Base-by-base conservation (phyloP, 2,113 vertebrate genomes). In the Tupaia tana region DNA sequence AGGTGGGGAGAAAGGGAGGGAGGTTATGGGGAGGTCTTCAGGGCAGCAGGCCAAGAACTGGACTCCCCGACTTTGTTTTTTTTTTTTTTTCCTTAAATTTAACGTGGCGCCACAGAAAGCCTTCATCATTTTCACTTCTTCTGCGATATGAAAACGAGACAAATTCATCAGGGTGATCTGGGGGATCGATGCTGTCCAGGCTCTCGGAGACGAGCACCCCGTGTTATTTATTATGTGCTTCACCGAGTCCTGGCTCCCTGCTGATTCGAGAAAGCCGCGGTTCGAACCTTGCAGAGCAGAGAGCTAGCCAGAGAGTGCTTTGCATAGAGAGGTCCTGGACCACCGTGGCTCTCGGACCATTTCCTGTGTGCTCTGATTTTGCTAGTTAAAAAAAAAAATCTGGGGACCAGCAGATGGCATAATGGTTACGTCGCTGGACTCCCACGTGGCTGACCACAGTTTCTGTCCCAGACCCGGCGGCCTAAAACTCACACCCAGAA, bases 151-250 rank as follows among this genome's bases (percentile, higher is more conserved):
- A 89, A 97, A 77, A 95, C 3, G 6, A 96, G 94, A 94, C 94
- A 89, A 71, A 95, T 93, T 94, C 75, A 91, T 95, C 94, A 85
- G 94, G 92, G 92, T 91, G 94, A 61, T 92, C 95, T 16, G 9
- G 87, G 31, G 78, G 84, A 94, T 92, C 74, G 0, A 95, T 96
- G 86, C 70, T 78, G 90, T 70, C 71, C 64, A 86, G 74, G 58
- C 67, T 88, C 70, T 29, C 52, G 77, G 92, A 95, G 86, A 91
- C 2, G 0, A 66, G 81, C 88, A 69, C 90, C 88, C 54, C 59
- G 31, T 91, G 61, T 96, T 93, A 96, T 93, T 96, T 96, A 95
- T 97, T 85, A 34, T 0, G 0, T 61, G 34, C 66, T 52, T 83
- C 64, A 13, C 83, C 58, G 14, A 71, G 78, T 69, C 90, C 31